phyloP scores from a whole-genome alignment of 2,888 invertebrate genomes.

The Brachyptera putata region DNA sequence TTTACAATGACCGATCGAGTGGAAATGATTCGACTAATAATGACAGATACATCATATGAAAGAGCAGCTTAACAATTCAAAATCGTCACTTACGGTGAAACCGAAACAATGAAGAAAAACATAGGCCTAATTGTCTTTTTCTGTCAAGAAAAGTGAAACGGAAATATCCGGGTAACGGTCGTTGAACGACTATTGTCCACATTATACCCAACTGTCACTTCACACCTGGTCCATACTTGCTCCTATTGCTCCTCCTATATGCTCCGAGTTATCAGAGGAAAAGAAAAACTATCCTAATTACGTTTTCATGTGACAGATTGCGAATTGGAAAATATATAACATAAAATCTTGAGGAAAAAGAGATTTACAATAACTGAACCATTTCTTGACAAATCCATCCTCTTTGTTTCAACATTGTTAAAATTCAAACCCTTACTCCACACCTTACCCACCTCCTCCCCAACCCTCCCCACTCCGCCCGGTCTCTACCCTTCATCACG shows the following conservation, averaged over 20 bases:
- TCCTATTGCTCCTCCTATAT: too few species aligned
- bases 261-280: not conserved
- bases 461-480: not conserved
- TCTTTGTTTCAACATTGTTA: slow-evolving; percentile 17
- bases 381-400: slow-evolving; percentile 9
- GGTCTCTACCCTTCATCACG: not conserved
- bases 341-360: slow-evolving; percentile 6
- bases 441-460: not conserved
- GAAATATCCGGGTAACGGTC: too few species aligned
- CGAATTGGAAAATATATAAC: slow-evolving; percentile 16
- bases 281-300: slow-evolving; percentile 18
- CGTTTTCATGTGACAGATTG: slow-evolving; percentile 21
- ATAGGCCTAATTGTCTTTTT: too few species aligned
- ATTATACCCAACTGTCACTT: slow-evolving; percentile 6
- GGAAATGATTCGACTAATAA: too few species aligned
- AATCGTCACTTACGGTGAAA: too few species aligned
- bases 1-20: too few species aligned
- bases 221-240: slow-evolving; percentile 12
- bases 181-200: too few species aligned
- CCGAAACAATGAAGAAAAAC: too few species aligned
- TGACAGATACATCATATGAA: too few species aligned
- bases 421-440: not conserved
- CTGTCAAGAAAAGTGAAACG: too few species aligned
- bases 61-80: too few species aligned
- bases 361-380: slow-evolving; percentile 5